Evolutionary conservation across 2,888 invertebrate genomes (phyloP).

Genomic region (Lasioglossum vierecki): DNA sequence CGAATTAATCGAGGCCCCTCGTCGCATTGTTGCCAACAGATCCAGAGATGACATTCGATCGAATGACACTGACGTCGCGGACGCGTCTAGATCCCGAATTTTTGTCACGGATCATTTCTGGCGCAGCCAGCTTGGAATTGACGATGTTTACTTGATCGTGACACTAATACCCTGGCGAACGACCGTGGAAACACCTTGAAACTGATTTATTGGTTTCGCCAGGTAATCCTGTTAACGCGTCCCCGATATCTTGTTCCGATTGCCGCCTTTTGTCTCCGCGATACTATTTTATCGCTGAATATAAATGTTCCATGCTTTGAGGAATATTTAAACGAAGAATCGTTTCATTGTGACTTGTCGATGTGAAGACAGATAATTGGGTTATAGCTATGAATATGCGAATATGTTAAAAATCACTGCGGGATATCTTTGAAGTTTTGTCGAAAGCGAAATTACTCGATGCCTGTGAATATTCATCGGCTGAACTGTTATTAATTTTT

Average conservation of each 20-base stretch:
- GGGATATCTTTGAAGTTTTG: background rate
- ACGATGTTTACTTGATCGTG: slow-evolving; percentile 20
- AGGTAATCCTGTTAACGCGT: background rate
- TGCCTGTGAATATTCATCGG: background rate
- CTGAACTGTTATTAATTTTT: background rate
- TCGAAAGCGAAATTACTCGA: background rate
- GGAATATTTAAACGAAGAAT: background rate
- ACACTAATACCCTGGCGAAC: slow-evolving; percentile 15
- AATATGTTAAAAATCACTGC: background rate
- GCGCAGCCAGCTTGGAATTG: background rate
- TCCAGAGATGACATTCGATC: slow-evolving; percentile 13
- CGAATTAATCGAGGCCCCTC: slow-evolving; percentile 45
- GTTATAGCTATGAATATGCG: background rate
- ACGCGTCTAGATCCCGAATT: slow-evolving; percentile 23
- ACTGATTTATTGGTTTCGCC: background rate
- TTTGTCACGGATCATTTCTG: slow-evolving; percentile 21
- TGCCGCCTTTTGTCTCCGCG: background rate
- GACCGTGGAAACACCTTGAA: background rate
- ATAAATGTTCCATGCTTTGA: background rate
- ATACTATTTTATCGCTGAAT: background rate
- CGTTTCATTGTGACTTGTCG: background rate
- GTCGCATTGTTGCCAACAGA: slow-evolving; percentile 14
- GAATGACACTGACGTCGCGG: slow-evolving; percentile 42
- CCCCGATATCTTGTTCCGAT: background rate
- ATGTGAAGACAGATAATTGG: background rate